phyloP scores from a whole-genome alignment of 1,140 invertebrate genomes.

The Tetragnatha versicolor region DNA sequence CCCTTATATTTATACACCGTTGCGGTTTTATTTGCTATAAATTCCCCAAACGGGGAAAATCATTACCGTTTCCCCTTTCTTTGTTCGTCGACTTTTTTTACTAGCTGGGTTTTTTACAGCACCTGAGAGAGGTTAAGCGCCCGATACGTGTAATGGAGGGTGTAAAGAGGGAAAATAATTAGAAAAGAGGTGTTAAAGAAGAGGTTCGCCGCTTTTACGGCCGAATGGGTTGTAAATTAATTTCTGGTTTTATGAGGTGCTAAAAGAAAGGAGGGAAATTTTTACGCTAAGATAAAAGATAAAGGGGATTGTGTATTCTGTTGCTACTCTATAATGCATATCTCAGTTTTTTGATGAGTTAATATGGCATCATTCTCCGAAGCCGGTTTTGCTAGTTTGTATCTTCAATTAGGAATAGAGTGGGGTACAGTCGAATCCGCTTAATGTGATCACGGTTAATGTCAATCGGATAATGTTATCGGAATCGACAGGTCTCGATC shows the following conservation, averaged over 20 bases:
- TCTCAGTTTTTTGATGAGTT: no score
- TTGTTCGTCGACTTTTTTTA: background rate
- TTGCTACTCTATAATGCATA: no score
- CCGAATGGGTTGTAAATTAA: background rate
- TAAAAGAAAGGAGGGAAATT: background rate
- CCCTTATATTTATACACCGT: no score
- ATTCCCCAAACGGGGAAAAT: slow-evolving; percentile 11
- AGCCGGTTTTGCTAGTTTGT: no score
- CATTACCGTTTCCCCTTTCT: background rate
- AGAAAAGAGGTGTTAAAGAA: slow-evolving; percentile 26
- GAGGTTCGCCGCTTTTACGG: background rate
- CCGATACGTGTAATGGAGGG: background rate
- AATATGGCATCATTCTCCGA: no score
- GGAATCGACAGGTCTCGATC: no score
- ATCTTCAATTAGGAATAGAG: no score
- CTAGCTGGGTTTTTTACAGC: background rate
- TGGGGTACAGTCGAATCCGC: no score
- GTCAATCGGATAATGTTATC: no score
- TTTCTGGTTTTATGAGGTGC: background rate
- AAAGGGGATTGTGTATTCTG: no score
- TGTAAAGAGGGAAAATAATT: slow-evolving; percentile 40
- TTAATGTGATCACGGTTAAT: no score
- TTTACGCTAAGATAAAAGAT: background rate
- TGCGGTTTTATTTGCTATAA: slow-evolving; percentile 34
- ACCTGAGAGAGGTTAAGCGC: background rate